phyloP scores from a whole-genome alignment of 2,888 invertebrate genomes.

The Teinopalpus imperialis region DNA sequence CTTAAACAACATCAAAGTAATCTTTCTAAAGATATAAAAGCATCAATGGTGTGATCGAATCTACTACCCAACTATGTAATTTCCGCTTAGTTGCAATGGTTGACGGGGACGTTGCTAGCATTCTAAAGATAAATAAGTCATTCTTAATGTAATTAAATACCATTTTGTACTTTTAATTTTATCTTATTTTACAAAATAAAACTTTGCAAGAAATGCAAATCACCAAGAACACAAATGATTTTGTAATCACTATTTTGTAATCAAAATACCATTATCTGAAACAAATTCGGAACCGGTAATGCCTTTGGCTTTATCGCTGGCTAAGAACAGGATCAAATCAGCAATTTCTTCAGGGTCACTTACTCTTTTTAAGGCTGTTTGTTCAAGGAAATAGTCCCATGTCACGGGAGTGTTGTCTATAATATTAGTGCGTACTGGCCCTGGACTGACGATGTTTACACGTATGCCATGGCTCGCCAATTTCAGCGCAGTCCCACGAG shows the following conservation, averaged over 20 bases:
- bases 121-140: no score
- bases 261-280: constrained; percentile 37
- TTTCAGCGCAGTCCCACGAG: constrained; percentile 85
- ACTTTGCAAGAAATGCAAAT: no score
- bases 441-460: constrained; percentile 87
- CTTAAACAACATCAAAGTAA: no score
- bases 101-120: no score
- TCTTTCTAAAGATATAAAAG: no score
- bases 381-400: constrained; percentile 79
- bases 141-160: no score
- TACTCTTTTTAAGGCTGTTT: constrained; percentile 34
- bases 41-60: no score
- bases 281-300: constrained; percentile 41
- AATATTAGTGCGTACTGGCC: constrained; percentile 79
- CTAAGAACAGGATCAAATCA: constrained; percentile 40
- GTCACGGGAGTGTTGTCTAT: constrained; percentile 48
- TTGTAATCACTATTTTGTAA: constrained; percentile 32
- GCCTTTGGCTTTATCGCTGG: constrained; percentile 40
- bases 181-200: no score
- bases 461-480: constrained; percentile 80
- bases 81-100: no score
- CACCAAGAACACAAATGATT: no score
- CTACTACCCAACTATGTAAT: no score
- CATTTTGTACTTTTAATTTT: no score
- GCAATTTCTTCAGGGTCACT: constrained; percentile 41